Percentiles rank a stretch among this genome's conserved stretches.
Conservation (phyloP, 2,113 vertebrate species). For the Lonchura striata region DNA sequence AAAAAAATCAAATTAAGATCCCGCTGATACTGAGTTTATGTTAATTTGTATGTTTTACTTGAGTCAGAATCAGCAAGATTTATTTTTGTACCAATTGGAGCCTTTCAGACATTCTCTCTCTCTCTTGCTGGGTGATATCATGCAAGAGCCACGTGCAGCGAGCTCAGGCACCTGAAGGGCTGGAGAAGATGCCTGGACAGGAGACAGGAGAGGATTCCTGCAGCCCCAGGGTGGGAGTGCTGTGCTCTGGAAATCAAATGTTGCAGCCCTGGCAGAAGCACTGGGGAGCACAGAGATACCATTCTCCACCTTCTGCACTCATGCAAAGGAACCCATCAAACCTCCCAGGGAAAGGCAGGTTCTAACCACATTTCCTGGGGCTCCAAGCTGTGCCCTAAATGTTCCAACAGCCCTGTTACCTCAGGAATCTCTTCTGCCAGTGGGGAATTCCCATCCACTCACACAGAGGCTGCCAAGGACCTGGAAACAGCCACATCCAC, state of each 20-base stretch:
- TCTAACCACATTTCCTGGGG: not conserved
- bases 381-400: not conserved
- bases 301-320: not conserved
- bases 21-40: constrained; percentile 29
- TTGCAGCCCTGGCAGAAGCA: not conserved
- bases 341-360: not conserved
- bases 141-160: not conserved
- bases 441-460: not conserved
- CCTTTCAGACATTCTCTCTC: not conserved
- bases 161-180: not conserved
- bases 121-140: not conserved
- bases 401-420: not conserved
- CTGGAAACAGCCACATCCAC: not conserved
- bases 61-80: constrained; percentile 43
- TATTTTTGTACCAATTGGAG: constrained; percentile 22
- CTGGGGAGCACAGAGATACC: not conserved
- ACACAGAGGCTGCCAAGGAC: not conserved
- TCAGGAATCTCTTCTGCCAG: not conserved
- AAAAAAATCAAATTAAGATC: constrained; percentile 25
- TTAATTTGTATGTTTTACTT: constrained; percentile 10
- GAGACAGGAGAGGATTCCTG: not conserved
- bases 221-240: not conserved
- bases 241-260: not conserved
- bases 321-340: accelerated
- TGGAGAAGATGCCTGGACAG: not conserved